Evolutionary conservation across 2,113 vertebrate species (phyloP).

Genomic region (Thamnophis sirtalis): DNA sequence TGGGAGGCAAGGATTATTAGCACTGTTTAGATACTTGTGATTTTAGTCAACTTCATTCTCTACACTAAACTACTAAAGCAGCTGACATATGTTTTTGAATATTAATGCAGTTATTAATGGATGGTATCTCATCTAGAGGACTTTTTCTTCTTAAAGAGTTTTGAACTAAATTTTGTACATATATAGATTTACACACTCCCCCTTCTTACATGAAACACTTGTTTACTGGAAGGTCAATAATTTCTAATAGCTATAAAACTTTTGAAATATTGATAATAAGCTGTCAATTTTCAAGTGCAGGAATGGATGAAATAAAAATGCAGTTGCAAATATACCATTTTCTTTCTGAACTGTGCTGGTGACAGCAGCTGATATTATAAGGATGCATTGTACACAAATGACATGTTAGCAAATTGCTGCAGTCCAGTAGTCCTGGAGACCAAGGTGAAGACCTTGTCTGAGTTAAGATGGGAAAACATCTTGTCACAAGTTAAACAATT

Average conservation of each 20-base stretch:
- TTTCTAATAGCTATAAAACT: slow-evolving; percentile 45
- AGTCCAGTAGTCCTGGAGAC: slow-evolving; percentile 36
- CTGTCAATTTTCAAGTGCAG: slow-evolving; percentile 33
- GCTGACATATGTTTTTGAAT: slow-evolving; percentile 62
- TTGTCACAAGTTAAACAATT: slow-evolving; percentile 47
- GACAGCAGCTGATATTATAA: slow-evolving; percentile 32
- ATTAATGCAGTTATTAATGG: slow-evolving; percentile 65
- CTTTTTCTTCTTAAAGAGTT: slow-evolving; percentile 44
- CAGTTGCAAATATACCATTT: slow-evolving; percentile 53
- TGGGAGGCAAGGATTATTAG: slow-evolving; percentile 26
- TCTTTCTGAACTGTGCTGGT: slow-evolving; percentile 37
- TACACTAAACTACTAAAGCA: slow-evolving; percentile 48
- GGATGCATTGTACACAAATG: slow-evolving; percentile 6
- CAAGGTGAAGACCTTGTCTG: slow-evolving; percentile 12
- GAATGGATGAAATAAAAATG: slow-evolving; percentile 17
- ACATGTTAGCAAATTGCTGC: slow-evolving; percentile 29
- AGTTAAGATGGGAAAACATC: slow-evolving; percentile 22
- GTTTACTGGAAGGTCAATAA: slow-evolving; percentile 60
- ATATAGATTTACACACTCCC: background rate
- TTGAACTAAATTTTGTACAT: slow-evolving; percentile 59
- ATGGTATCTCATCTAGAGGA: slow-evolving; percentile 50
- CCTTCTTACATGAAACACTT: slow-evolving; percentile 30
- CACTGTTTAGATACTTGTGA: slow-evolving; percentile 50
- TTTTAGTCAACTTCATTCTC: slow-evolving; percentile 47
- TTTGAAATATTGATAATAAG: slow-evolving; percentile 39